Evolutionary conservation across 2,797 vertebrate species (phyloP).

Genomic region (Rhynchotus rufescens): DNA sequence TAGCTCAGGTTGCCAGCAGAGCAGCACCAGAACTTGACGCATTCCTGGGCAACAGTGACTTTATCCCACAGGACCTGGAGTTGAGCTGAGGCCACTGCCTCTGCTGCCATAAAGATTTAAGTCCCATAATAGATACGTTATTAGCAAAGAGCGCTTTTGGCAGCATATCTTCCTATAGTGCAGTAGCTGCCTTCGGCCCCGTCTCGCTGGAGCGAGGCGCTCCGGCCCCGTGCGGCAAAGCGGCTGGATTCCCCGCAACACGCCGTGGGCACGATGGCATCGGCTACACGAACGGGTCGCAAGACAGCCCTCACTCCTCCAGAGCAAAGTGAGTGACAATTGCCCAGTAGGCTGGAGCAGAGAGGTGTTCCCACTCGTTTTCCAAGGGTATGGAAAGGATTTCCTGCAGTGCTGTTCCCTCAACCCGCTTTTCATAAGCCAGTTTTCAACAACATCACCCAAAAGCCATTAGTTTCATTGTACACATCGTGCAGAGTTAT

Average conservation of each 20-base stretch:
- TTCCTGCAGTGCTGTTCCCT: slow-evolving; percentile 48
- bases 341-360: not conserved
- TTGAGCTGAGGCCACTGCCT: no score
- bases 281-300: not conserved
- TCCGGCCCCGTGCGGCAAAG: not conserved
- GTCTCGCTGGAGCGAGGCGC: not conserved
- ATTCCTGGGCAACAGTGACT: no score
- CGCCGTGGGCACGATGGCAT: not conserved
- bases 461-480: slow-evolving; percentile 72
- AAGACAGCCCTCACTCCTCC: slow-evolving; percentile 49
- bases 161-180: no score
- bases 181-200: not conserved
- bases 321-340: slow-evolving; percentile 68
- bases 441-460: slow-evolving; percentile 71
- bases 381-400: slow-evolving; percentile 64
- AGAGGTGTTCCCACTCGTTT: slow-evolving; percentile 49
- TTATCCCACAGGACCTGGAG: no score
- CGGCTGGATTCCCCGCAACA: slow-evolving; percentile 30
- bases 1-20: no score
- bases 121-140: no score
- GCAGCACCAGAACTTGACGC: no score
- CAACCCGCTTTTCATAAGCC: slow-evolving; percentile 59
- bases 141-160: no score
- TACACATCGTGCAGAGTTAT: slow-evolving; percentile 61
- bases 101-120: no score